These are phyloP conservation scores for Andrena hattorfiana DNA, from an alignment of 2,888 invertebrate species.

Conservation along the genomic window DNA sequence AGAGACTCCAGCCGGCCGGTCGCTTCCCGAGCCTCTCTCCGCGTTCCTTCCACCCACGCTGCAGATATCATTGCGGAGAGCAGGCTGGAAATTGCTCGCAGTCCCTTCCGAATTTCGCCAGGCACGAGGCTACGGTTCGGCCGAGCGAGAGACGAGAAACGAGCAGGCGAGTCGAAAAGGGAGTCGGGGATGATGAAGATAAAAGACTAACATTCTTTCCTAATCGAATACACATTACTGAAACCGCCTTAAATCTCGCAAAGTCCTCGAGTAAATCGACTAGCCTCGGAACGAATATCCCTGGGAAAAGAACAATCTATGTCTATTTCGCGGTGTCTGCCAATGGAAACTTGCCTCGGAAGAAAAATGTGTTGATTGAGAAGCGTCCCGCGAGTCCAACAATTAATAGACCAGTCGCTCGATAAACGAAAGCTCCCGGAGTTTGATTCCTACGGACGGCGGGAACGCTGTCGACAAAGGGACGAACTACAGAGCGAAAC, in stretches of 20 bases:
- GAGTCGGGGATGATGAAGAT: not conserved
- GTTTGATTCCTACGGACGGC: not conserved
- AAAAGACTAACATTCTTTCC: not conserved
- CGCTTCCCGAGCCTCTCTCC: not conserved
- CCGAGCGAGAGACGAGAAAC: not conserved
- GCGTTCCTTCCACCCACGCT: constrained; percentile 1
- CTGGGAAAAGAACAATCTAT: no score
- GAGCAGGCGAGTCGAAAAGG: not conserved
- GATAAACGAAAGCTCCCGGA: not conserved
- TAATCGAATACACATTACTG: no score
- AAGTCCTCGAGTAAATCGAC: no score
- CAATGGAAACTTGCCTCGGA: not conserved
- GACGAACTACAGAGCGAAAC: constrained; percentile 1
- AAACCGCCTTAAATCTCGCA: no score
- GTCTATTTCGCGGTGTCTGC: no score
- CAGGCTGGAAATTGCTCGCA: constrained; percentile 49
- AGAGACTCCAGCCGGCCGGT: constrained; percentile 44
- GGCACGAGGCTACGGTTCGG: constrained; percentile 32
- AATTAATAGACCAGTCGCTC: not conserved
- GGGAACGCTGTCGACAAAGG: not conserved
- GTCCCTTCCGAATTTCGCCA: constrained; percentile 43
- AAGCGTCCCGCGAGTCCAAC: not conserved
- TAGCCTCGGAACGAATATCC: no score
- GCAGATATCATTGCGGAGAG: constrained; percentile 42
- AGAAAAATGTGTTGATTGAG: not conserved